Percentiles rank a stretch among this genome's conserved stretches.
These are phyloP conservation scores for Theodoxus fluviatilis DNA, from an alignment of 2,888 invertebrate species.

Conservation along the genomic window DNA sequence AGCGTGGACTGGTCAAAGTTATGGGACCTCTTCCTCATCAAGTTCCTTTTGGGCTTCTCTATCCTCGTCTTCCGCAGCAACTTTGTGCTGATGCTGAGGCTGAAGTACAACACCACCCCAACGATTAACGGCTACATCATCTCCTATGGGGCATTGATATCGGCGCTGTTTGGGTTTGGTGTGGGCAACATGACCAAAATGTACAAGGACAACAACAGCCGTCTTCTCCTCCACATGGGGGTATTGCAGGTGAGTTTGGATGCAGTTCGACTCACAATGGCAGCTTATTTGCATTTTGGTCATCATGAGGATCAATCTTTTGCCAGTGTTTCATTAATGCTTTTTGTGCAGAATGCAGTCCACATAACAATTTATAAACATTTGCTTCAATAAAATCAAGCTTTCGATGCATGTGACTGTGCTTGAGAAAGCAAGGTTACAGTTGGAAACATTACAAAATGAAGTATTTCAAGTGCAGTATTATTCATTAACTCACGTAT, in stretches of 20 bases:
- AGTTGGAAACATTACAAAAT: too few relatives aligned
- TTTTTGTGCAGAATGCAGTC: constrained; percentile 27
- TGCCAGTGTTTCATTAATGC: constrained; percentile 4
- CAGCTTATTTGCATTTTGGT: background rate
- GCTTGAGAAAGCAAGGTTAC: too few relatives aligned
- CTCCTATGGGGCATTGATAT: constrained; percentile 57
- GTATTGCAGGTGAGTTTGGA: constrained; percentile 44
- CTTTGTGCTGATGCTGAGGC: constrained; percentile 52
- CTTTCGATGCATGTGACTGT: too few relatives aligned
- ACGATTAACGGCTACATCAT: constrained; percentile 59
- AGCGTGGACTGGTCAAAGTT: constrained; percentile 52
- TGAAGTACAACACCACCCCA: constrained; percentile 53
- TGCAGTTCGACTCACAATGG: background rate
- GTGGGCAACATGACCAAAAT: constrained; percentile 42
- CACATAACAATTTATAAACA: constrained; percentile 27
- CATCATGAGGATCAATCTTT: background rate
- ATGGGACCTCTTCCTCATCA: constrained; percentile 62
- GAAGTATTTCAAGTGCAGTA: too few relatives aligned
- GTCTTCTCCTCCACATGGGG: constrained; percentile 48
- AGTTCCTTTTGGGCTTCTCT: constrained; percentile 60
- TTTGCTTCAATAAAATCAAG: too few relatives aligned
- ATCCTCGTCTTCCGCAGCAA: constrained; percentile 60
- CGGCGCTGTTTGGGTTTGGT: constrained; percentile 56
- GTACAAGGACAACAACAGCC: constrained; percentile 45
- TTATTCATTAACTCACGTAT: too few relatives aligned